These are phyloP conservation scores for Aspiorhynchus laticeps DNA, from an alignment of 2,113 vertebrate genomes.

Conservation along the genomic window DNA sequence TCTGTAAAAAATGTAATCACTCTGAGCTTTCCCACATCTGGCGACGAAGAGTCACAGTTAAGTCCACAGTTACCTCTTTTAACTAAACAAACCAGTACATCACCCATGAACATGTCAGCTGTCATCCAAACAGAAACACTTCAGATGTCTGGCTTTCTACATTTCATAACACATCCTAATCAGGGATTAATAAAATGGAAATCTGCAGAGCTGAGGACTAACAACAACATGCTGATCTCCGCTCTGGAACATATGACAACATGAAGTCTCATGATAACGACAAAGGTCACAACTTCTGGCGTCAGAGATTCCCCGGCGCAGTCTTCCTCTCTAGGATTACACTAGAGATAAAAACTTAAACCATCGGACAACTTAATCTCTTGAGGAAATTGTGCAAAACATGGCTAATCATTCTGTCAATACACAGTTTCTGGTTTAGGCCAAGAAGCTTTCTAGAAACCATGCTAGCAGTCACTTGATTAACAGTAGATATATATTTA, in stretches of 20 bases:
- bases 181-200: neutral
- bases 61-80: neutral
- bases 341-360: conserved; percentile 58
- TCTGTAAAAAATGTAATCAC: neutral
- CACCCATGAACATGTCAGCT: neutral
- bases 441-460: neutral
- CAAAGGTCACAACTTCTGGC: conserved; percentile 58
- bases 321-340: conserved; percentile 63
- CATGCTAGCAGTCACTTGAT: neutral
- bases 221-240: neutral
- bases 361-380: neutral
- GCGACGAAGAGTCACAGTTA: neutral
- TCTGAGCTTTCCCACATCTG: neutral
- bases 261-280: conserved; percentile 63
- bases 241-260: conserved; percentile 28
- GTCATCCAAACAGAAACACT: neutral
- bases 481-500: neutral
- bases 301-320: conserved; percentile 53
- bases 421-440: neutral
- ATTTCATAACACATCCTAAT: neutral
- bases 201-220: neutral
- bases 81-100: neutral
- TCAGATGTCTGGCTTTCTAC: neutral
- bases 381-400: neutral
- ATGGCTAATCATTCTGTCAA: neutral